Evolutionary conservation across 2,113 vertebrate species (phyloP).

Genomic region (Collichthys lucidus): DNA sequence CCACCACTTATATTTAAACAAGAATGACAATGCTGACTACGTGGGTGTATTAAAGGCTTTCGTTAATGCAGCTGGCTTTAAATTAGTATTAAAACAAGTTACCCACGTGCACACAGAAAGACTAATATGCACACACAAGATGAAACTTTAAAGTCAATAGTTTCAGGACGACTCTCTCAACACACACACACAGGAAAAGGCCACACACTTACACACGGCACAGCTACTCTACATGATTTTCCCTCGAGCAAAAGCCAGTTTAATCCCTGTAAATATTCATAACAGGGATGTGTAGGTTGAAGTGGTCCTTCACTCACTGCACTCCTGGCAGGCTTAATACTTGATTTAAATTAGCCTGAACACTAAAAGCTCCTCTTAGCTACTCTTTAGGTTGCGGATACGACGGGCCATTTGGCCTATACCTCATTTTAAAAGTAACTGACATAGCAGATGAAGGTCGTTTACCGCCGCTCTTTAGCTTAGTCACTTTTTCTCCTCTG

Average conservation of each 20-base stretch:
- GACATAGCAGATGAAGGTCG: conserved; percentile 7
- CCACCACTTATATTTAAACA: neutral
- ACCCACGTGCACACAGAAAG: neutral
- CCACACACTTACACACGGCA: conserved; percentile 18
- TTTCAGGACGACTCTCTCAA: conserved; percentile 2
- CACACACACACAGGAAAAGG: neutral
- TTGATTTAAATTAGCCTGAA: conserved; percentile 60
- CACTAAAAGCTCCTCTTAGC: conserved; percentile 47
- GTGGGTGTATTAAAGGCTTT: conserved; percentile 3
- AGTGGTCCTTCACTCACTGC: conserved; percentile 60
- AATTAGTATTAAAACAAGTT: conserved; percentile 20
- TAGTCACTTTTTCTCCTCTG: neutral
- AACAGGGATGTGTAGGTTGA: conserved; percentile 60
- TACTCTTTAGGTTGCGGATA: conserved; percentile 1
- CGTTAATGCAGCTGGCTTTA: neutral
- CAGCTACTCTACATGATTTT: conserved; percentile 46
- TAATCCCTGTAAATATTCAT: conserved; percentile 65
- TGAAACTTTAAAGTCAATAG: conserved; percentile 11
- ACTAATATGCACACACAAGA: neutral
- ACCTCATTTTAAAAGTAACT: conserved; percentile 24
- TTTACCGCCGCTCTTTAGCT: neutral
- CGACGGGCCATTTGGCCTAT: conserved; percentile 24
- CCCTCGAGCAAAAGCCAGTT: conserved; percentile 41
- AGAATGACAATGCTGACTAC: neutral
- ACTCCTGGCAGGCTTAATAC: conserved; percentile 37